Conservation (phyloP, 2,888 invertebrate genomes). For the Cephus pygmeus region DNA sequence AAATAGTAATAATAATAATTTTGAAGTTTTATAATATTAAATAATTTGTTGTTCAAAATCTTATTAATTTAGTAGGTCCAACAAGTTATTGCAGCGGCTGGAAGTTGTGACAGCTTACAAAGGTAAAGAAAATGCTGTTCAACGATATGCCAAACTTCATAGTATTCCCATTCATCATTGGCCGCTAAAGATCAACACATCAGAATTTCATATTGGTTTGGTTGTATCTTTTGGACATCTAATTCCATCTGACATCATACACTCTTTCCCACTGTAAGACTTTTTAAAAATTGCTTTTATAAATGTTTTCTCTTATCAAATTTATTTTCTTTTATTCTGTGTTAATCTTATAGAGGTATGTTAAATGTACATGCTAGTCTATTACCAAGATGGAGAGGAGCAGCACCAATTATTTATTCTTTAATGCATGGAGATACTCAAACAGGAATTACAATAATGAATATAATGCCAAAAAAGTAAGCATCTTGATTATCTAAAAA, state of each 20-base stretch:
- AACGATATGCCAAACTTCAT: constrained; percentile 74
- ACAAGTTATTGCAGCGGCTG: constrained; percentile 68
- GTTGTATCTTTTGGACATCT: constrained; percentile 95
- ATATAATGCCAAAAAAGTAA: constrained; percentile 78
- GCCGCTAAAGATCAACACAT: constrained; percentile 69
- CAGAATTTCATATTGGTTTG: constrained; percentile 83
- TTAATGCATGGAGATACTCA: constrained; percentile 82
- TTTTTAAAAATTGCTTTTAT: constrained; percentile 13
- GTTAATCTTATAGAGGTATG: constrained; percentile 78
- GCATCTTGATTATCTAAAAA: constrained; percentile 12
- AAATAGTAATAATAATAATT: constrained; percentile 69
- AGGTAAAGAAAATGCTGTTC: constrained; percentile 73
- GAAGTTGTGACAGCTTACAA: constrained; percentile 80
- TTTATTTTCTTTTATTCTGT: constrained; percentile 21
- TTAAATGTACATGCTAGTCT: constrained; percentile 94
- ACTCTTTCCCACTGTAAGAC: constrained; percentile 84
- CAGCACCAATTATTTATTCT: constrained; percentile 90
- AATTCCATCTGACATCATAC: constrained; percentile 81
- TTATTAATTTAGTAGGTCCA: constrained; percentile 68
- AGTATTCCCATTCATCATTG: constrained; percentile 74
- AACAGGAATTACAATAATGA: constrained; percentile 91
- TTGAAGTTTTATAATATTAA: not conserved
- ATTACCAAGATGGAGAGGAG: constrained; percentile 92
- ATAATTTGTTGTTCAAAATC: not conserved
- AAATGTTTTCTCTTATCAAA: constrained; percentile 17